Conservation (phyloP, 2,888 invertebrate species). For the Drosophila picticornis region DNA sequence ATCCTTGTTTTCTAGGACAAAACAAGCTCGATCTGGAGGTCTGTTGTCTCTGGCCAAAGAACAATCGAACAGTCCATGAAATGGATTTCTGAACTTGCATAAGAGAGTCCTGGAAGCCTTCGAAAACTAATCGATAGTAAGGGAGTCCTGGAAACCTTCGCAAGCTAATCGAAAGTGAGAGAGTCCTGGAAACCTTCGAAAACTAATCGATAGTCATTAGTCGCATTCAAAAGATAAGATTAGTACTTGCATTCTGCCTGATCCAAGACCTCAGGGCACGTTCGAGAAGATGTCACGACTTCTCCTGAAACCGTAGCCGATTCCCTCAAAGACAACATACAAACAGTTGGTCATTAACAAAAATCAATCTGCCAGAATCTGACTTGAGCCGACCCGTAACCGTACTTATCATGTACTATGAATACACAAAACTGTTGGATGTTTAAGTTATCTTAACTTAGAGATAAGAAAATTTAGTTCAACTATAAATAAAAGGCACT, state of each 20-base stretch:
- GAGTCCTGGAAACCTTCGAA: not conserved
- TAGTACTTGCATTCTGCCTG: too few species aligned
- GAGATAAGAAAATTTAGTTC: not conserved
- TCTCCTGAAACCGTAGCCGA: not conserved
- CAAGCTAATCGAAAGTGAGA: not conserved
- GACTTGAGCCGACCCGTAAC: not conserved
- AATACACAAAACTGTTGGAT: not conserved
- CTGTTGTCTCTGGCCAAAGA: too few species aligned
- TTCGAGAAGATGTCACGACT: not conserved
- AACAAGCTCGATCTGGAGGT: not conserved
- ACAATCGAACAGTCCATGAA: not conserved
- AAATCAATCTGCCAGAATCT: not conserved
- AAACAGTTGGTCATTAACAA: not conserved
- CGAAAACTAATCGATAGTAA: not conserved
- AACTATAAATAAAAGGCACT: not conserved
- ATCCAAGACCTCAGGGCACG: not conserved
- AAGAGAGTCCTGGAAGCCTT: not conserved
- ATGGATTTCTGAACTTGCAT: not conserved
- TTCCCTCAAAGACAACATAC: too few species aligned
- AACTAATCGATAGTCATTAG: too few species aligned
- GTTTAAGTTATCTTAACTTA: not conserved
- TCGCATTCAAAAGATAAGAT: not conserved
- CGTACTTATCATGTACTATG: not conserved
- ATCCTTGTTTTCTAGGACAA: not conserved
- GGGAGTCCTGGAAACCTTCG: not conserved